These are phyloP conservation scores for Muscicapa striata DNA, from an alignment of 2,797 vertebrate genomes.

Conservation along the genomic window DNA sequence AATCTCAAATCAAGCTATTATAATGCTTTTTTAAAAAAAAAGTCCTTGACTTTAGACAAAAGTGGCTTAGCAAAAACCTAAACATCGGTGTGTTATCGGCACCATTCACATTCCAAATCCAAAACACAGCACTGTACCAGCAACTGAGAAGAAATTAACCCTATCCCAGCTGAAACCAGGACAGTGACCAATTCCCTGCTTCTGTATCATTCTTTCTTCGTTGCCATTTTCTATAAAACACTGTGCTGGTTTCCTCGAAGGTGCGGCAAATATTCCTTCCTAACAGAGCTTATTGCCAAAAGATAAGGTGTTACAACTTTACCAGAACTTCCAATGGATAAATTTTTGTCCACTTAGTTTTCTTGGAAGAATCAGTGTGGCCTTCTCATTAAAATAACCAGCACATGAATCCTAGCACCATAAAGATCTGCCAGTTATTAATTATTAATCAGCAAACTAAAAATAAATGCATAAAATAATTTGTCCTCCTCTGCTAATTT, in stretches of 20 bases:
- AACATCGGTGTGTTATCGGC: background rate
- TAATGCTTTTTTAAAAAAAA: background rate
- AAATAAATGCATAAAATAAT: background rate
- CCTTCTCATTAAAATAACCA: background rate
- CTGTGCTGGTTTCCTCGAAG: background rate
- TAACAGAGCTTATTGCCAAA: background rate
- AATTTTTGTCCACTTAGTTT: background rate
- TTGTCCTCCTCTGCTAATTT: background rate
- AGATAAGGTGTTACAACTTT: background rate
- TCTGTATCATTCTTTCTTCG: background rate
- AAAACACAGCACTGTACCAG: background rate
- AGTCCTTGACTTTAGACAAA: background rate
- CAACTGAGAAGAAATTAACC: background rate
- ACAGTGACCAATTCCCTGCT: background rate
- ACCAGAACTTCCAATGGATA: background rate
- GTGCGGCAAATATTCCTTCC: background rate
- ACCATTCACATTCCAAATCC: background rate
- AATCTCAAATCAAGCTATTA: background rate
- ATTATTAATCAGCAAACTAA: slow-evolving; percentile 19
- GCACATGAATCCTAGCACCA: background rate
- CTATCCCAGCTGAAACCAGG: background rate
- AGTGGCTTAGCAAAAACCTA: background rate
- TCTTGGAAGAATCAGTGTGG: background rate
- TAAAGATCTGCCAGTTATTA: background rate
- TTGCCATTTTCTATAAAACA: background rate